A percentile compares a stretch with the other conserved stretches of the same genome.
These are phyloP conservation scores for Eulimnadia texana DNA, from an alignment of 1,140 invertebrate species.

Conservation along the genomic window DNA sequence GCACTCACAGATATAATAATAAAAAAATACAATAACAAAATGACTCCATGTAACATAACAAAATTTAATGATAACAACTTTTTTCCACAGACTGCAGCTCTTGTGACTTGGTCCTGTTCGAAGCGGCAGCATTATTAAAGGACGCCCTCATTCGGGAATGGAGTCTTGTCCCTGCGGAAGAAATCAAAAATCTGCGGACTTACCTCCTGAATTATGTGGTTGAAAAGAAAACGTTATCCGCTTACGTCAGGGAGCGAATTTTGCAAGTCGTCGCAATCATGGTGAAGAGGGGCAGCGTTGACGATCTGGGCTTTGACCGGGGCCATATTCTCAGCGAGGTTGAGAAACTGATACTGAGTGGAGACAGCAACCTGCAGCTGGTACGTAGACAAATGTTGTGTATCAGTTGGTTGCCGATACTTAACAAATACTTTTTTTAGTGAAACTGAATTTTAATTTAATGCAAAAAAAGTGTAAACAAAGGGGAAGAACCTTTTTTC, in stretches of 20 bases:
- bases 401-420: no score
- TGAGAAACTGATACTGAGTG: conserved; percentile 49
- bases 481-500: no score
- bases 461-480: background rate
- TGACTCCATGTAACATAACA: no score
- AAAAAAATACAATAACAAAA: no score
- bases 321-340: conserved; percentile 54
- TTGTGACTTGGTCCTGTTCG: conserved; percentile 72
- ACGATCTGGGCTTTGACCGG: conserved; percentile 50
- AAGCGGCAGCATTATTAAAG: conserved; percentile 69
- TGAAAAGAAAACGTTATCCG: conserved; percentile 41
- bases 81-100: conserved; percentile 55
- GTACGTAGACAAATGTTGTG: no score
- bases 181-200: conserved; percentile 53
- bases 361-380: conserved; percentile 28
- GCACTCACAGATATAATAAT: no score
- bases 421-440: no score
- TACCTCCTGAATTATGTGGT: conserved; percentile 66
- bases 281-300: conserved; percentile 62
- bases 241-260: conserved; percentile 48
- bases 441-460: no score
- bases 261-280: conserved; percentile 70
- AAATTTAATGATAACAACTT: no score
- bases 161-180: conserved; percentile 44
- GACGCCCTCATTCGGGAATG: conserved; percentile 69